Percentiles rank a stretch among this genome's conserved stretches.
These are phyloP conservation scores for Seriola rivoliana DNA, from an alignment of 2,113 vertebrate species.

Conservation along the genomic window DNA sequence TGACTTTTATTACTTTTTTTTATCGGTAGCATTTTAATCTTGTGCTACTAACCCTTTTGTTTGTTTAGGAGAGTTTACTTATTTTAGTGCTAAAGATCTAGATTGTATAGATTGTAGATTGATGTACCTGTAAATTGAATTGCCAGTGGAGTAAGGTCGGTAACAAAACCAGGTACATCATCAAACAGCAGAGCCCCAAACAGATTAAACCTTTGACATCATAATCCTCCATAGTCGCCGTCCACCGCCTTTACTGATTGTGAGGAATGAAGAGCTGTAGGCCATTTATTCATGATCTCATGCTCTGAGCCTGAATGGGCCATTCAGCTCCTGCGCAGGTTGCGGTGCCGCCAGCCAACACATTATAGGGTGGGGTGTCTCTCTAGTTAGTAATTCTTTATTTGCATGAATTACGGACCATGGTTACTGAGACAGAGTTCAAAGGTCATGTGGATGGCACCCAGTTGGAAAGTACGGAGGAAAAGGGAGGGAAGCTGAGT, in stretches of 20 bases:
- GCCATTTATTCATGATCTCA: conserved; percentile 54
- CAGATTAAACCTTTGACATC: conserved; percentile 12
- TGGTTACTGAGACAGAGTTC: conserved; percentile 31
- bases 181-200: not conserved
- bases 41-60: not conserved
- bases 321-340: conserved; percentile 37
- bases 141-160: not conserved
- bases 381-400: conserved; percentile 48
- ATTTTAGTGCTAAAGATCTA: not conserved
- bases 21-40: not conserved
- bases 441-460: conserved; percentile 66
- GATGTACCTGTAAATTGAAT: not conserved
- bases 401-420: conserved; percentile 48
- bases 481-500: conserved; percentile 27
- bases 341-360: conserved; percentile 29
- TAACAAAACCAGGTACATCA: not conserved
- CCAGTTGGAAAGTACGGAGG: conserved; percentile 54
- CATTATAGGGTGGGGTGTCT: conserved; percentile 41
- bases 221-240: not conserved
- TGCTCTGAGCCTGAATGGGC: conserved; percentile 41
- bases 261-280: conserved; percentile 37
- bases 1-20: not conserved
- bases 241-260: conserved; percentile 21
- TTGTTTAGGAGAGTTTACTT: not conserved
- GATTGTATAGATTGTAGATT: no score